phyloP scores from a whole-genome alignment of 2,888 invertebrate genomes.

The Parasteatoda lunata region DNA sequence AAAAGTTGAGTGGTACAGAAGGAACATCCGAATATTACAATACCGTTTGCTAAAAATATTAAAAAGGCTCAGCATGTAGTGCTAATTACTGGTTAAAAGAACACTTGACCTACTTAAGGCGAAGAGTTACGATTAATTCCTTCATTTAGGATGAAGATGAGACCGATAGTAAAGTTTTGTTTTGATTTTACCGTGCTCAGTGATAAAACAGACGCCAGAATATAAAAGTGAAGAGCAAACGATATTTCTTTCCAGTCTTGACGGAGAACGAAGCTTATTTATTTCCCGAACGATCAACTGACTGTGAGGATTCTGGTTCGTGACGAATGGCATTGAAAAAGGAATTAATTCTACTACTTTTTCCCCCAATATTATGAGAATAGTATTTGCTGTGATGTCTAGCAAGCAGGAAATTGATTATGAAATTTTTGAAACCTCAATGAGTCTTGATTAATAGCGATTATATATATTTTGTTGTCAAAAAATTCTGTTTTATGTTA shows the following conservation, averaged over 20 bases:
- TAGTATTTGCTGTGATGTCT: background rate
- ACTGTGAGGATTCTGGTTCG: background rate
- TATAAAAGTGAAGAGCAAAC: background rate
- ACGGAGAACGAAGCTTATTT: background rate
- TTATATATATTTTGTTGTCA: background rate
- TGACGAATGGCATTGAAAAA: background rate
- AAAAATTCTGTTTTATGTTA: too few species aligned
- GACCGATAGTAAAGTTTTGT: slow-evolving; percentile 1
- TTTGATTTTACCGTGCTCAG: background rate
- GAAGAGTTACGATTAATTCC: background rate
- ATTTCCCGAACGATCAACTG: background rate
- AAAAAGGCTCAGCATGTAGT: too few species aligned
- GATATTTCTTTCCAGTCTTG: background rate
- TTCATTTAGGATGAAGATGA: background rate
- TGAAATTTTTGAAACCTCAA: background rate
- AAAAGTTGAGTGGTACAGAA: too few species aligned
- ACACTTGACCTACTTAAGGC: background rate
- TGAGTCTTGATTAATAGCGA: background rate
- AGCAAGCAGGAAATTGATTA: background rate
- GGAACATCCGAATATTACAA: too few species aligned
- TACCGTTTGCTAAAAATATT: too few species aligned
- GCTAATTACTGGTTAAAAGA: background rate
- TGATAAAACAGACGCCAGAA: slow-evolving; percentile 3
- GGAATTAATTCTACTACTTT: background rate
- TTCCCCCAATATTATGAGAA: background rate